phyloP scores from a whole-genome alignment of 2,797 vertebrate species.

The Argya squamiceps region DNA sequence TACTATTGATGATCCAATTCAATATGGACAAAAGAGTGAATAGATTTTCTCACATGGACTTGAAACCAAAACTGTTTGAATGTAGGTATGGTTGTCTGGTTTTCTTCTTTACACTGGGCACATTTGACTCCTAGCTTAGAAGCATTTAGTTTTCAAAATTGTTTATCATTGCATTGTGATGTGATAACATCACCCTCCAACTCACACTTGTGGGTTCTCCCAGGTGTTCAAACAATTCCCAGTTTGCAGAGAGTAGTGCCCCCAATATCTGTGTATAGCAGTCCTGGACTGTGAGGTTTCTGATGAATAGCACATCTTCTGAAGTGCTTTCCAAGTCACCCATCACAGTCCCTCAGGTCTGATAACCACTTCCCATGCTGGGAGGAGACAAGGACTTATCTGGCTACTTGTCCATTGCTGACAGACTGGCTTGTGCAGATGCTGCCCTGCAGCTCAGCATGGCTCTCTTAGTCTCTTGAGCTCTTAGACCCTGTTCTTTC shows the following conservation, averaged over 20 bases:
- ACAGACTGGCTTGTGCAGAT: neutral
- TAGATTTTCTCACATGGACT: neutral
- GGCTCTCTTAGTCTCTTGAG: neutral
- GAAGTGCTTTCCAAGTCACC: neutral
- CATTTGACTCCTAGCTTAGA: neutral
- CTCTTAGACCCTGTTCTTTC: neutral
- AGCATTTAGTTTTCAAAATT: neutral
- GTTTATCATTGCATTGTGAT: neutral
- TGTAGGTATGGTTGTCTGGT: neutral
- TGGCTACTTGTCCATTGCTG: neutral
- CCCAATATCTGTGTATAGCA: neutral
- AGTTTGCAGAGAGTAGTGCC: neutral
- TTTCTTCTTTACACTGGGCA: neutral
- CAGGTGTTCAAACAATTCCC: neutral
- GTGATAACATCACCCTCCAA: neutral
- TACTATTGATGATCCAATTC: neutral
- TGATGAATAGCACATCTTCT: neutral
- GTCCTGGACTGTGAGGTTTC: neutral
- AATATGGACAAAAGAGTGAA: neutral
- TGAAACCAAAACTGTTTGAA: neutral
- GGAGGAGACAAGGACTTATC: neutral
- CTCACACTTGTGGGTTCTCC: neutral
- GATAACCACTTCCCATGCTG: neutral
- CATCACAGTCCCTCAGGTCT: neutral
- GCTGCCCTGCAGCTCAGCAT: neutral